phyloP scores from a whole-genome alignment of 2,888 invertebrate genomes.

The Microplitis deprimator region DNA sequence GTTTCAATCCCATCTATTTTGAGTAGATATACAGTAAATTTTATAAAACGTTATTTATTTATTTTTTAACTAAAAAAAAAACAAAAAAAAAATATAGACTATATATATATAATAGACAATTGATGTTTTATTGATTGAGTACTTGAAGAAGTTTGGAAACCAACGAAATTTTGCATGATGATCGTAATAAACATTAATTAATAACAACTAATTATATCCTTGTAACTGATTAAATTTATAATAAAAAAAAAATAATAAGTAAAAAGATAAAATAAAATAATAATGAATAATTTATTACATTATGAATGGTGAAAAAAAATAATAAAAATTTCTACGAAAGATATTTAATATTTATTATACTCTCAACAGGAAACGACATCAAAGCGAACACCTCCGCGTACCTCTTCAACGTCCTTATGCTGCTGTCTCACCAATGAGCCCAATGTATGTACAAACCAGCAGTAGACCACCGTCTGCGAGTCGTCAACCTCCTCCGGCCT shows the following conservation, averaged over 20 bases:
- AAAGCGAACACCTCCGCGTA: constrained; percentile 62
- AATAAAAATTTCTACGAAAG: background rate
- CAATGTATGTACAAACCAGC: constrained; percentile 53
- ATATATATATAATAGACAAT: no score
- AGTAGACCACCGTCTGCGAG: constrained; percentile 52
- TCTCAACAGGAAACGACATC: constrained; percentile 64
- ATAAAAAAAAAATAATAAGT: background rate
- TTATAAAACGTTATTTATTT: no score
- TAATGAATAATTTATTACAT: constrained; percentile 17
- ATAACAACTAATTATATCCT: no score
- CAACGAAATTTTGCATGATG: no score
- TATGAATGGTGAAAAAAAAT: background rate
- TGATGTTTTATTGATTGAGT: no score
- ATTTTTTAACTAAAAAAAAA: no score
- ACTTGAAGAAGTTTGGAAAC: no score
- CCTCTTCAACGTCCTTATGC: constrained; percentile 59
- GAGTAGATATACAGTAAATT: no score
- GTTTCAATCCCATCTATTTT: no score
- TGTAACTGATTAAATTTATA: no score
- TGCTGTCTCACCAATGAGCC: constrained; percentile 56
- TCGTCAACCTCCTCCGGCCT: constrained; percentile 52
- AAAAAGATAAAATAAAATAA: constrained; percentile 13
- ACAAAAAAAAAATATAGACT: no score
- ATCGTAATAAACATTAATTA: no score
- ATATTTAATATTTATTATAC: constrained; percentile 19